Conservation (phyloP, 2,797 vertebrate genomes). For the Mormyrus proboscirostris region DNA sequence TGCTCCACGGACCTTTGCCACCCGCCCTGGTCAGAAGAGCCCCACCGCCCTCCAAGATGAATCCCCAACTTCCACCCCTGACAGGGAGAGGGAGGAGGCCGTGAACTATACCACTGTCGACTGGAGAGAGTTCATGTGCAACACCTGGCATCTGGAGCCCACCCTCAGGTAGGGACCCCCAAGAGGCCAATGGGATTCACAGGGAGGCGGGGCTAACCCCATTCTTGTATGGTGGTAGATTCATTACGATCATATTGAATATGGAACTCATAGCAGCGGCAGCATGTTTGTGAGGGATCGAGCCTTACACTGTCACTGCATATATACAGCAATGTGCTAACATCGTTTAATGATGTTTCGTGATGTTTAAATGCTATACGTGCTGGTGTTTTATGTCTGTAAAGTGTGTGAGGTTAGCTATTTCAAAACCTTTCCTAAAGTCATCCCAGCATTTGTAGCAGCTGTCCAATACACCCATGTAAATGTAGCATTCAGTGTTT, state of each 20-base stretch:
- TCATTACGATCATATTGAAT: neutral
- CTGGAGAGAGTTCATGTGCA: conserved; percentile 98
- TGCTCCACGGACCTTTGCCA: conserved; percentile 76
- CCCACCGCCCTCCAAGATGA: conserved; percentile 78
- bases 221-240: neutral
- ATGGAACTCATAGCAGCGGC: neutral
- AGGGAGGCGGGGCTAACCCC: neutral
- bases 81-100: conserved; percentile 68
- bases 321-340: neutral
- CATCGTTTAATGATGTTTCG: neutral
- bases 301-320: neutral
- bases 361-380: neutral
- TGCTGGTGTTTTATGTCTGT: neutral
- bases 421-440: neutral
- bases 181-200: too few relatives aligned
- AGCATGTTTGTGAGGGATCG: neutral
- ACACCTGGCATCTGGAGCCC: conserved; percentile 97
- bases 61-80: conserved; percentile 44
- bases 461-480: neutral
- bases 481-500: neutral
- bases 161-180: conserved; percentile 73
- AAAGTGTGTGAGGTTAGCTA: neutral
- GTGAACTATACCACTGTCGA: conserved; percentile 90
- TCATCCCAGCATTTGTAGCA: neutral
- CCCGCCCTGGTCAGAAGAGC: conserved; percentile 88